phyloP scores from a whole-genome alignment of 2,888 invertebrate species.

The Chromoteleia sp. region DNA sequence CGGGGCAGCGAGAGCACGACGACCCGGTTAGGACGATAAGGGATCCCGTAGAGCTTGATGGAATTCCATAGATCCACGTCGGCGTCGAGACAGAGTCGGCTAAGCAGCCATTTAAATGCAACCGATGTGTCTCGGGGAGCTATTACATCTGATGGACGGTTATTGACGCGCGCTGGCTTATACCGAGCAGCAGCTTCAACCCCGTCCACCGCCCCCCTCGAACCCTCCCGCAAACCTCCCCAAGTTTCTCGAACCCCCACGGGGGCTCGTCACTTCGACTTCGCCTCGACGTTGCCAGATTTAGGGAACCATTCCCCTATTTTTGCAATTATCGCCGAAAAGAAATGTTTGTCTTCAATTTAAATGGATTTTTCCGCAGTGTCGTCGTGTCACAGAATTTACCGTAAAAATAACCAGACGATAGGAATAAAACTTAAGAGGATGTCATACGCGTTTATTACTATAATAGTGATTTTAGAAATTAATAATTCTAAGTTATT shows the following conservation, averaged over 20 bases:
- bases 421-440: too few species aligned
- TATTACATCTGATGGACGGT: constrained; percentile 85
- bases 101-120: constrained; percentile 85
- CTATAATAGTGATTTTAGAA: too few species aligned
- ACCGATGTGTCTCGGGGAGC: constrained; percentile 85
- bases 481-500: too few species aligned
- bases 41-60: constrained; percentile 84
- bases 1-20: constrained; percentile 75
- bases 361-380: too few species aligned
- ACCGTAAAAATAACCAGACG: too few species aligned
- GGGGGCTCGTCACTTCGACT: constrained; percentile 68
- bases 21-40: constrained; percentile 83
- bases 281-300: constrained; percentile 69
- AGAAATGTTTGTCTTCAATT: too few species aligned
- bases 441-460: too few species aligned
- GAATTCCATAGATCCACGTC: constrained; percentile 85
- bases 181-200: constrained; percentile 80
- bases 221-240: constrained; percentile 38
- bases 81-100: constrained; percentile 84
- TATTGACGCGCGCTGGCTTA: constrained; percentile 85
- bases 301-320: constrained; percentile 19
- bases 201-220: constrained; percentile 57
- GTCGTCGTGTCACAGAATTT: too few species aligned
- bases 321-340: constrained; percentile 1
- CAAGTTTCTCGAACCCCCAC: constrained; percentile 70